These are phyloP conservation scores for Enteromius anoplus DNA, from an alignment of 2,797 vertebrate species.

Conservation along the genomic window DNA sequence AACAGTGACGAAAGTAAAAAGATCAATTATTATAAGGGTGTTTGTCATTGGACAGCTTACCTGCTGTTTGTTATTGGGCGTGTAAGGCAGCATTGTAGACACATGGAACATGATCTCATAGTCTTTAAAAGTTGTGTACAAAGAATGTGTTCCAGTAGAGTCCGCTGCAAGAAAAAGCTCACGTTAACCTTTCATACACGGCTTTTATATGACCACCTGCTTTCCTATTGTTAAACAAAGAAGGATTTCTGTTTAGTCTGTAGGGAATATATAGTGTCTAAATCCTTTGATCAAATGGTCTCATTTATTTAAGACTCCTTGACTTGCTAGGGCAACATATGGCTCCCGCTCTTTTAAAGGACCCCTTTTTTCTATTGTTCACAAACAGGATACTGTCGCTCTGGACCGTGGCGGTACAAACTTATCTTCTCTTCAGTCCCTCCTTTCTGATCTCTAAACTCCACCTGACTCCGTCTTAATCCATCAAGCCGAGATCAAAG, in stretches of 20 bases:
- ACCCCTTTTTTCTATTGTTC: constrained; percentile 7
- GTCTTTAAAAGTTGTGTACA: constrained; percentile 94
- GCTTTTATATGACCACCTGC: background rate
- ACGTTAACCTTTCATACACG: constrained; percentile 3
- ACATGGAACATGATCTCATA: constrained; percentile 98
- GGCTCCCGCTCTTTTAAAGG: background rate
- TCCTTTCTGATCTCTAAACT: constrained; percentile 8
- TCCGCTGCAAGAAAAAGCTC: constrained; percentile 79
- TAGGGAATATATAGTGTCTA: background rate
- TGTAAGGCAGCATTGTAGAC: constrained; percentile 95
- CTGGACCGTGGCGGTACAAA: background rate
- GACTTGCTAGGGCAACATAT: constrained; percentile 18
- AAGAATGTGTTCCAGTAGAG: constrained; percentile 95
- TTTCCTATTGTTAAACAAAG: constrained; percentile 16
- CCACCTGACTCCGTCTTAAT: constrained; percentile 22
- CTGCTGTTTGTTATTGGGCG: constrained; percentile 98
- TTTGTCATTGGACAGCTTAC: constrained; percentile 68
- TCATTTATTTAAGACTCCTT: constrained; percentile 25
- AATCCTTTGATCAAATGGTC: constrained; percentile 15
- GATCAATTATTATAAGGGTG: background rate
- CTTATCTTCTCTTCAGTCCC: background rate
- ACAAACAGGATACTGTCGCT: background rate
- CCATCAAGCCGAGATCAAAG: constrained; percentile 35
- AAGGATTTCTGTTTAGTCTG: background rate
- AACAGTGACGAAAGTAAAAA: background rate